Evolutionary conservation across 2,888 invertebrate genomes (phyloP), one percentile per base, ranked within the genome.

Genomic region (Drosophila rubida): DNA sequence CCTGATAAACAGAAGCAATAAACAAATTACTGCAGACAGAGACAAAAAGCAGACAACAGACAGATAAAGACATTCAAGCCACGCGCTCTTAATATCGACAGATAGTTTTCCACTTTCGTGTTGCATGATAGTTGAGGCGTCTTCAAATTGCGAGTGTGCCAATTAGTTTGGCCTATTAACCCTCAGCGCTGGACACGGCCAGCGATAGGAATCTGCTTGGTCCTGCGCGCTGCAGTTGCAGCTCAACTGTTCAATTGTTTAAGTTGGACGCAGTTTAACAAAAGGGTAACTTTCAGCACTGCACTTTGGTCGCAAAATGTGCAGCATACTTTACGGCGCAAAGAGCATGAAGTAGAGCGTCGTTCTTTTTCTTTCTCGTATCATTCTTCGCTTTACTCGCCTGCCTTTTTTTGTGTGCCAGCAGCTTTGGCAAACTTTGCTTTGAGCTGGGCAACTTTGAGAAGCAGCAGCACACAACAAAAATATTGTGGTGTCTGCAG

Each of bases 371-470:
- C 22, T 19, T 22, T 11, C 45, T 9, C n/a, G n/a, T n/a, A 23
- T 13, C 13, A 11, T 14, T 37, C 35, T 37, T 0, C 0, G 35
- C 35, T 37, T 37, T 37, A 32, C 19, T 19, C n/a, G n/a, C n/a
- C n/a, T n/a, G 1, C 19, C 19, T 19, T 19, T 19, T 27, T 7
- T 1, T 27, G 8, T 30, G 41, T 35, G 25, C 48, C 57, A 58
- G 30, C 67, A 67, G 69, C 61, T 46, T 44, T 25, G n/a, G 16
- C 32, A 45, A 69, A 62, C 68, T 68, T 64, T 51, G 22, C 79
- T 70, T 66, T 74, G 70, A 70, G 78, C 63, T 64, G 54, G 6
- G 25, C 13, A 50, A 65, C 59, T 63, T 64, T 51, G 22, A 67
- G 50, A 60, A 66, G 46, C 62, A 32, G 1, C 4, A n/a, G 9